Evolutionary conservation across 2,113 vertebrate species (phyloP).

Genomic region (Geococcyx californianus): DNA sequence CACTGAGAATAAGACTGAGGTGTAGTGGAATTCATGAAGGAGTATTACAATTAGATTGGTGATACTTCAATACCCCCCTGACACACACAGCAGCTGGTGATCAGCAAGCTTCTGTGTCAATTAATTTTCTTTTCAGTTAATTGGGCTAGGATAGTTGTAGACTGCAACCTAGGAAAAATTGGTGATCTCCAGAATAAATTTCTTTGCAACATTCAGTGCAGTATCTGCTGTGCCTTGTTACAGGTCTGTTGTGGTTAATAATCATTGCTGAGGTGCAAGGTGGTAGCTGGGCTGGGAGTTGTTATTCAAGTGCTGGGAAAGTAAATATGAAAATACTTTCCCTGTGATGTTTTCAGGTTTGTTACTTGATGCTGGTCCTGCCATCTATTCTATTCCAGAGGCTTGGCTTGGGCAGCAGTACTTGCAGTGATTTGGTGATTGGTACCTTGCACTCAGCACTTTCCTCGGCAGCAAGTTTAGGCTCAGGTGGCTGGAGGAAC

Average conservation of each 20-base stretch:
- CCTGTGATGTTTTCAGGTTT: fast-evolving
- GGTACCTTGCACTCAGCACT: fast-evolving
- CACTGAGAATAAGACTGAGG: background rate
- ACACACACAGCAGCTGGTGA: fast-evolving
- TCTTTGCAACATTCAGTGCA: background rate
- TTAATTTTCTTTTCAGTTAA: background rate
- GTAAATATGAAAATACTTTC: background rate
- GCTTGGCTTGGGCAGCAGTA: fast-evolving
- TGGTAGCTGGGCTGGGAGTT: background rate
- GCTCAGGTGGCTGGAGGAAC: background rate
- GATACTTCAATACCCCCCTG: background rate
- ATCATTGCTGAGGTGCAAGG: background rate
- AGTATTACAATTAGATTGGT: background rate
- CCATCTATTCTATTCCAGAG: fast-evolving
- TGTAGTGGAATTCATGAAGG: background rate
- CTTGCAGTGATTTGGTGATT: no score
- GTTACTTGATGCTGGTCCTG: background rate
- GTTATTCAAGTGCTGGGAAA: background rate
- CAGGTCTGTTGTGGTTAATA: background rate
- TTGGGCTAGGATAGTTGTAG: background rate
- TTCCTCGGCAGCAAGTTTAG: background rate
- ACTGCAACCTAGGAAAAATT: background rate
- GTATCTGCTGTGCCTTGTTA: fast-evolving
- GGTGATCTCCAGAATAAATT: background rate
- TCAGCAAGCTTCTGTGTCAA: background rate